Evolutionary conservation across 2,113 vertebrate species (phyloP).

Genomic region (Phrynocephalus versicolor): DNA sequence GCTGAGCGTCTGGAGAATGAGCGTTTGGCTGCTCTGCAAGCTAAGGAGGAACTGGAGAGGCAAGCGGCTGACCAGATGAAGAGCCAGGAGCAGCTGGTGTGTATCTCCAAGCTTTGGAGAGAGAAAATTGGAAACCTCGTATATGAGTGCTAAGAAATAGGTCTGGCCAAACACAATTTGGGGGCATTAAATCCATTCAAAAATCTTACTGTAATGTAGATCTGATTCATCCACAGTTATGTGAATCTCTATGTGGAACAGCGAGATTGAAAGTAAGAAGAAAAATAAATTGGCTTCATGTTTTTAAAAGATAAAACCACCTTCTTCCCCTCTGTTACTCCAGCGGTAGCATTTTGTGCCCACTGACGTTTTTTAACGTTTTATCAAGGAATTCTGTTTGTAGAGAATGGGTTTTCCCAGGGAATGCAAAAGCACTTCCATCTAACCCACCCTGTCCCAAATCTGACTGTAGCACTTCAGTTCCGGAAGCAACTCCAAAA

Average conservation of each 20-base stretch:
- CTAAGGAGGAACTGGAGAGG: constrained; percentile 93
- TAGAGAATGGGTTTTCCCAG: not conserved
- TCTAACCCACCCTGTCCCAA: no score
- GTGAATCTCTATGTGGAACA: not conserved
- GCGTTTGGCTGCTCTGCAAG: constrained; percentile 88
- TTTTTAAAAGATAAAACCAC: no score
- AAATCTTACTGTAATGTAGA: not conserved
- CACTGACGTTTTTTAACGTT: not conserved
- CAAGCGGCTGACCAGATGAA: constrained; percentile 91
- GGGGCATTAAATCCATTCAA: not conserved
- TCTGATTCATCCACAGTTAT: not conserved
- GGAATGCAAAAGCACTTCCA: not conserved
- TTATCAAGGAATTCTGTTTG: not conserved
- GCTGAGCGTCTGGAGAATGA: constrained; percentile 91
- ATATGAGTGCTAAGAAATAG: not conserved
- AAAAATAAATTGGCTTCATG: no score
- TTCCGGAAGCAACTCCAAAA: not conserved
- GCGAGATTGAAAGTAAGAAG: not conserved
- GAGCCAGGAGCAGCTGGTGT: constrained; percentile 96
- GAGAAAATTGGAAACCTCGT: not conserved
- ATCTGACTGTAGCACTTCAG: not conserved
- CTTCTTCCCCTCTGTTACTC: not conserved
- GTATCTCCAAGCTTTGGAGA: constrained; percentile 35
- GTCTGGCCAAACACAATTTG: not conserved
- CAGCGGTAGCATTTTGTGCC: not conserved